Base-by-base conservation (phyloP, 2,113 vertebrate genomes). In the Clarias magur region DNA sequence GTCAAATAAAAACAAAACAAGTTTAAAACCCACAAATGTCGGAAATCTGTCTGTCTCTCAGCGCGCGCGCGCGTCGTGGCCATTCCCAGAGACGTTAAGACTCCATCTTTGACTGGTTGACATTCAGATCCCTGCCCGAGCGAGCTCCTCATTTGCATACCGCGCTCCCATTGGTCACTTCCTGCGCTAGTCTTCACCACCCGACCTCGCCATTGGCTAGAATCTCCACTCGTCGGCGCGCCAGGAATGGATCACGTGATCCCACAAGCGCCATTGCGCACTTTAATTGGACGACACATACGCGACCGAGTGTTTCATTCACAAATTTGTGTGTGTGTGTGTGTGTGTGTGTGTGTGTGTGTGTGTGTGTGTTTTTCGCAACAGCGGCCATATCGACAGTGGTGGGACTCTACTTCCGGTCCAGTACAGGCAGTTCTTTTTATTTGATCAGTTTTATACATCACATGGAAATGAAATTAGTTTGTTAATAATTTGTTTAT, bases 21-120 rank as follows among this genome's bases (percentile, higher is more conserved):
- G 25, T 75, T 70, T 73, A 87, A 92, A 93, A 88, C 89, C 93
- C 75, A 88, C 91, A 91, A 92, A 91, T 92, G 87, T 91, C 3
- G 53, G 57, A 57, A 11, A 34, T 60, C 17, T 38, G 17, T 8
- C 7, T 10, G 4, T 59, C 25, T 91, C 93, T 94, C 13, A 1
- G 86, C 93, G 93, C 95, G 94, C 93, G 93, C 65, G 63, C 82
- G 95, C 95, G 94, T 95, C 96, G 94, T 95, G 95, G 96, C 96
- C 95, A 94, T 94, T 91, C 95, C 59, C 72, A 42, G 76, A 72
- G 75, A 16, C 93, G 94, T 96, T 94, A 96, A 94, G 96, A 96
- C 97, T 97, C 97, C 97, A 98, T 97, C 97, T 98, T 98, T 97
- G 96, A 97, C 96, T 98, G 96, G 95, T 97, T 98, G 96, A 98